Conservation (phyloP, 2,797 vertebrate species). For the Clamator glandarius region DNA sequence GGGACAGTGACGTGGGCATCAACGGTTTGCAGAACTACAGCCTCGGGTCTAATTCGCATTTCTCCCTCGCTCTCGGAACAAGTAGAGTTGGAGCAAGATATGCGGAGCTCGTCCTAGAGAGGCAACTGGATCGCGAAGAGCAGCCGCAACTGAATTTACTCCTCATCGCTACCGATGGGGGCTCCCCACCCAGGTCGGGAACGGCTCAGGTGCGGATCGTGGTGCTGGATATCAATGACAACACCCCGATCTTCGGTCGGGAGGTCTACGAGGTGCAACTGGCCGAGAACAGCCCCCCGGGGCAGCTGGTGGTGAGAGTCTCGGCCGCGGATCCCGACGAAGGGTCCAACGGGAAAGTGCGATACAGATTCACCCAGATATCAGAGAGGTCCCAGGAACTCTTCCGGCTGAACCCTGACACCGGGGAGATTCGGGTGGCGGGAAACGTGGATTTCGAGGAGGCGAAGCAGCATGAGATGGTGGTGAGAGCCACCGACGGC, state of each 20-base stretch:
- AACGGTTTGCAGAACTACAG: slow-evolving; percentile 73
- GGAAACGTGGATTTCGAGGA: slow-evolving; percentile 85
- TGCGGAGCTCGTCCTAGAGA: slow-evolving; percentile 64
- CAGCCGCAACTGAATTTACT: slow-evolving; percentile 80
- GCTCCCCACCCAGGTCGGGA: too few relatives aligned
- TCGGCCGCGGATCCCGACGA: slow-evolving; percentile 84
- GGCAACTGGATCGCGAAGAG: slow-evolving; percentile 84
- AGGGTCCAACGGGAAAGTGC: slow-evolving; percentile 84
- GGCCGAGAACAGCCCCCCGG: slow-evolving; percentile 83
- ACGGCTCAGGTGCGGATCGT: slow-evolving; percentile 83
- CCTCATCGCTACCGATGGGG: too few relatives aligned
- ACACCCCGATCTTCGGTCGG: slow-evolving; percentile 81
- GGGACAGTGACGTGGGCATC: slow-evolving; percentile 65
- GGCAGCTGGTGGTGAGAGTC: slow-evolving; percentile 80
- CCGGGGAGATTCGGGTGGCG: slow-evolving; percentile 72
- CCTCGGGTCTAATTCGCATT: slow-evolving; percentile 57
- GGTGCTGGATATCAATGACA: slow-evolving; percentile 90
- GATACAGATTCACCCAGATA: slow-evolving; percentile 79
- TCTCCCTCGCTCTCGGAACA: slow-evolving; percentile 34
- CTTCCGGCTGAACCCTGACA: slow-evolving; percentile 77
- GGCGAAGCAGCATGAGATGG: slow-evolving; percentile 62
- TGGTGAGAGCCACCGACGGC: slow-evolving; percentile 68
- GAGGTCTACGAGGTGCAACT: slow-evolving; percentile 85
- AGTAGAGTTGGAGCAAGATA: too few relatives aligned
- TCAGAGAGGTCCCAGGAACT: slow-evolving; percentile 5